Conservation (phyloP, 2,113 vertebrate genomes). For the Rhea pennata region DNA sequence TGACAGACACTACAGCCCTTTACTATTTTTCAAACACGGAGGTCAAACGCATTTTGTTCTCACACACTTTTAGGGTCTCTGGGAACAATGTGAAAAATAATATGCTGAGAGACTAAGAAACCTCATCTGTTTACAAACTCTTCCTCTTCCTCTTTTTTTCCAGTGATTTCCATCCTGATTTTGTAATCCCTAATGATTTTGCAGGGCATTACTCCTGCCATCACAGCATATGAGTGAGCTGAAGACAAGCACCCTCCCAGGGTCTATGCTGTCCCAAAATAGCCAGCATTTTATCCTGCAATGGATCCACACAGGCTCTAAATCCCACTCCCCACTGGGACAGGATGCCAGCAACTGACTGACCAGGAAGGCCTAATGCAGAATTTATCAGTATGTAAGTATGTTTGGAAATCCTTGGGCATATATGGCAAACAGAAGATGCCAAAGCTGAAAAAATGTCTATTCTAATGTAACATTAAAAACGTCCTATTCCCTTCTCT, state of each 20-base stretch:
- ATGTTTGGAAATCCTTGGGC: not conserved
- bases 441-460: not conserved
- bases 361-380: not conserved
- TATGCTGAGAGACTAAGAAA: not conserved
- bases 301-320: not conserved
- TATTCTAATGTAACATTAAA: not conserved
- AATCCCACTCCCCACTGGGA: not conserved
- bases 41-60: not conserved
- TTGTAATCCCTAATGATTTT: not conserved
- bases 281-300: not conserved
- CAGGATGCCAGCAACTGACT: not conserved
- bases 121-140: not conserved
- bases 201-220: not conserved
- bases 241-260: not conserved
- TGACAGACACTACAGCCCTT: not conserved
- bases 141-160: not conserved
- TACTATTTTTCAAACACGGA: not conserved
- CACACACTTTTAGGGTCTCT: not conserved
- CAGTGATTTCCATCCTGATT: rapidly evolving
- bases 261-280: not conserved
- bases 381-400: not conserved
- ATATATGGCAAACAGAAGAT: not conserved
- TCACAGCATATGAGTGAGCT: rapidly evolving
- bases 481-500: not conserved
- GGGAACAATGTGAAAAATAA: not conserved